Conservation (phyloP, 2,888 invertebrate genomes). For the Aquatica leii region DNA sequence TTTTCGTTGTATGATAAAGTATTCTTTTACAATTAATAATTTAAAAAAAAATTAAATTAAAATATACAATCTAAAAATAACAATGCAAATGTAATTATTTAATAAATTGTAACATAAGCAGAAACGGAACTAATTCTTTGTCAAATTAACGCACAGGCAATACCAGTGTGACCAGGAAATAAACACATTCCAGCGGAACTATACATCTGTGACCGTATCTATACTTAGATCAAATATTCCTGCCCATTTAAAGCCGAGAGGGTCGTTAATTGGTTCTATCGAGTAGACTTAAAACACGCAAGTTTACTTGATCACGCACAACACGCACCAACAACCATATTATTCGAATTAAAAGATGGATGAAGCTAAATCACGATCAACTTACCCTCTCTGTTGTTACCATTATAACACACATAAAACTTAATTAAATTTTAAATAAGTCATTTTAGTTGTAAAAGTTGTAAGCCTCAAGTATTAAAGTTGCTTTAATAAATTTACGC, state of each 20-base stretch:
- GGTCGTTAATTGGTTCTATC: slow-evolving; percentile 38
- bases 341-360: slow-evolving; percentile 35
- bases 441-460: too few species aligned
- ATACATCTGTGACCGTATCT: slow-evolving; percentile 40
- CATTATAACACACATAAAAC: slow-evolving; percentile 16
- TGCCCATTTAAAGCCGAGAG: slow-evolving; percentile 33
- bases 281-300: slow-evolving; percentile 30
- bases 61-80: slow-evolving; percentile 3
- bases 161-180: slow-evolving; percentile 31
- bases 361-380: slow-evolving; percentile 34
- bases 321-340: slow-evolving; percentile 30
- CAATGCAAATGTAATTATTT: slow-evolving; percentile 5
- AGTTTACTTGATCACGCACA: slow-evolving; percentile 31
- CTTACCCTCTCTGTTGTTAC: slow-evolving; percentile 26
- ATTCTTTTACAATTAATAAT: neutral
- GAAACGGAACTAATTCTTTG: slow-evolving; percentile 26
- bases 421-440: too few species aligned
- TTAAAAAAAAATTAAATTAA: neutral
- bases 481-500: too few species aligned
- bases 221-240: slow-evolving; percentile 32
- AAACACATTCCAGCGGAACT: slow-evolving; percentile 37
- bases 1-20: neutral
- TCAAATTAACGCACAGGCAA: slow-evolving; percentile 27
- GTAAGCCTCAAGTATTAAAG: too few species aligned
- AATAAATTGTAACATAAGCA: slow-evolving; percentile 24